These are phyloP conservation scores for Silurus asotus DNA, from an alignment of 2,113 vertebrate species.

Conservation along the genomic window DNA sequence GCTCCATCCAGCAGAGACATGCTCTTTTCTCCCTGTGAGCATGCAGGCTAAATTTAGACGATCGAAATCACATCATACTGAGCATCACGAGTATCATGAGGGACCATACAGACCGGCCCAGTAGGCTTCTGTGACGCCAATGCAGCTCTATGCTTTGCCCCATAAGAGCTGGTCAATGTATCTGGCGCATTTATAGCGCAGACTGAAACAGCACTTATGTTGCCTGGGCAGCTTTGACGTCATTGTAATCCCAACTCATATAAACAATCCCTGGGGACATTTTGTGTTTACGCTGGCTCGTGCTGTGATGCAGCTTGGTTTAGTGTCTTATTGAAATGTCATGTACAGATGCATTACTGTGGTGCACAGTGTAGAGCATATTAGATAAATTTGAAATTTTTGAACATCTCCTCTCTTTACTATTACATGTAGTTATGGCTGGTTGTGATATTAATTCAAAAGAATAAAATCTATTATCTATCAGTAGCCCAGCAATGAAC, in stretches of 20 bases:
- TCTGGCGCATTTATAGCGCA: constrained; percentile 44
- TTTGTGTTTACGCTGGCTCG: constrained; percentile 17
- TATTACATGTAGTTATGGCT: neutral
- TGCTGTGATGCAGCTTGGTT: neutral
- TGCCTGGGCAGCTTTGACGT: constrained; percentile 57
- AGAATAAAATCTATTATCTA: neutral
- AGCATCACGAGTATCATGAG: constrained; percentile 41
- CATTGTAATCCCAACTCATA: constrained; percentile 49
- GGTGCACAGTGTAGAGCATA: neutral
- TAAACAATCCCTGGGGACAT: constrained; percentile 41
- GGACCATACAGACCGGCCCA: constrained; percentile 13
- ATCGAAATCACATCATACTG: constrained; percentile 45
- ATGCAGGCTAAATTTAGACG: constrained; percentile 44
- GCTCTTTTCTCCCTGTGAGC: constrained; percentile 19
- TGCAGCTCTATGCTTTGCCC: constrained; percentile 32
- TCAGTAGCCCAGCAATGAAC: neutral
- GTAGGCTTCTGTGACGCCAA: constrained; percentile 29
- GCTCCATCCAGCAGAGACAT: constrained; percentile 21
- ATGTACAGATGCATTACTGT: neutral
- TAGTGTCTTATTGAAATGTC: neutral
- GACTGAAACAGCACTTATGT: constrained; percentile 38
- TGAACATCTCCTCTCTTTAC: neutral
- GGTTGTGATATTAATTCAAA: neutral
- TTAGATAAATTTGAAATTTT: neutral
- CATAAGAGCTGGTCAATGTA: constrained; percentile 44